Conservation (phyloP, 2,797 vertebrate species). For the Anguilla obscura region DNA sequence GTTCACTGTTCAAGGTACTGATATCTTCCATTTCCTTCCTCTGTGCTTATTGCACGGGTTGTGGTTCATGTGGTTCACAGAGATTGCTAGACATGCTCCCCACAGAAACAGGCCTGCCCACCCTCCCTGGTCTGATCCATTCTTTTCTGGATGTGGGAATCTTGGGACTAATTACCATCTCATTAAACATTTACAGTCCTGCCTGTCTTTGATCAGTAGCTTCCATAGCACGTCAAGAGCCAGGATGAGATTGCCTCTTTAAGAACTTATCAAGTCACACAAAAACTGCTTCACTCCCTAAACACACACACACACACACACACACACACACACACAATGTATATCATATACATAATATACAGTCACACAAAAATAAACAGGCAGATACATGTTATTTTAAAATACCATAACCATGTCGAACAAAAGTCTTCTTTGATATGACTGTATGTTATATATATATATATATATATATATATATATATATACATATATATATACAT, state of each 20-base stretch:
- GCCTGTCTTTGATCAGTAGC: slow-evolving; percentile 14
- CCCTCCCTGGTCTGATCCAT: background rate
- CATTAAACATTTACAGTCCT: slow-evolving; percentile 30
- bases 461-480: too few species aligned
- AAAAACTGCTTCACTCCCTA: background rate
- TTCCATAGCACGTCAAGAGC: background rate
- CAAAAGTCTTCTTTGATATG: too few species aligned
- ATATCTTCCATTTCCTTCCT: background rate
- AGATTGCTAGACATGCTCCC: background rate
- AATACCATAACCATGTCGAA: too few species aligned
- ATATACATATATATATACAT: background rate
- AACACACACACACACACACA: slow-evolving; percentile 4
- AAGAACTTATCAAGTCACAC: slow-evolving; percentile 31
- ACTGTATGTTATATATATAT: too few species aligned
- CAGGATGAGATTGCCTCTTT: slow-evolving; percentile 20
- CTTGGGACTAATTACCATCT: slow-evolving; percentile 16
- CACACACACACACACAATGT: background rate
- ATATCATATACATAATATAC: too few species aligned
- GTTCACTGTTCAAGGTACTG: background rate
- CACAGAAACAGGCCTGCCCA: background rate
- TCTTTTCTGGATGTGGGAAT: background rate
- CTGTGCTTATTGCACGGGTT: background rate
- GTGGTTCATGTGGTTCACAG: background rate
- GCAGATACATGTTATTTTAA: too few species aligned
- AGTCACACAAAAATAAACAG: too few species aligned